Conservation (phyloP, 2,113 vertebrate genomes). For the Sebastes schlegelii region DNA sequence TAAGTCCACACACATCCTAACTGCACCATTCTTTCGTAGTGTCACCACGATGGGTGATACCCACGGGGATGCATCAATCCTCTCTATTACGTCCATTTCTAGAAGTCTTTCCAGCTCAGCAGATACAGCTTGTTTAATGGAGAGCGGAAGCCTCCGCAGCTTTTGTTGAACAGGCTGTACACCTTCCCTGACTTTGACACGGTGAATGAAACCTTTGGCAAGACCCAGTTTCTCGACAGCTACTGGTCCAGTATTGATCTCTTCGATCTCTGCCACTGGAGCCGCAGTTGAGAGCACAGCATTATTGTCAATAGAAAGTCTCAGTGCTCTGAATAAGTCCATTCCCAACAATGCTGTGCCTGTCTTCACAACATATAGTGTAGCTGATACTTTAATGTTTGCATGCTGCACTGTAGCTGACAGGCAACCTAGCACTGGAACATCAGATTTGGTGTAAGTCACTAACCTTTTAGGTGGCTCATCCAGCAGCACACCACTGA, state of each 20-base stretch:
- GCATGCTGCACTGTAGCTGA: no score
- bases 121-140: background rate
- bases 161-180: background rate
- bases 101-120: background rate
- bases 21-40: background rate
- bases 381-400: no score
- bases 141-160: background rate
- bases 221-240: no score
- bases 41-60: background rate
- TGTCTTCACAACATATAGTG: no score
- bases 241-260: background rate
- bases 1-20: background rate
- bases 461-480: no score
- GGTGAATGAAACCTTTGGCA: background rate
- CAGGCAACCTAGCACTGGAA: no score
- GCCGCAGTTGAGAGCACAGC: background rate
- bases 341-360: no score
- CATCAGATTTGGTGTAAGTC: no score
- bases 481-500: no score
- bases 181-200: background rate
- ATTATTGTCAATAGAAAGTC: background rate
- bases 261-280: background rate
- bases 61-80: background rate
- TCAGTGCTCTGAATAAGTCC: background rate
- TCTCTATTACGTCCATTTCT: background rate